phyloP scores from a whole-genome alignment of 2,888 invertebrate genomes.

The Pimpla rufipes region DNA sequence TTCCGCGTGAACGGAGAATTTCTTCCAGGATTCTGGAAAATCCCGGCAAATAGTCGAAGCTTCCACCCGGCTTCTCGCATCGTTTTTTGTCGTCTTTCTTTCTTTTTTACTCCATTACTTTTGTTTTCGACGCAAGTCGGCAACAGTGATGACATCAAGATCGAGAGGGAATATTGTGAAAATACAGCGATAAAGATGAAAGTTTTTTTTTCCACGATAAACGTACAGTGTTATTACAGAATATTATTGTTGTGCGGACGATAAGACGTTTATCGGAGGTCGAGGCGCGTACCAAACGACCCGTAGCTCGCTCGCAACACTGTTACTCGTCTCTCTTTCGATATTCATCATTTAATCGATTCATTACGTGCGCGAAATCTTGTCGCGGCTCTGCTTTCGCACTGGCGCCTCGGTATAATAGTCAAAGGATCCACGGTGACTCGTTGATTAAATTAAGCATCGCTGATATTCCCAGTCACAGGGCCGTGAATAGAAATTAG shows the following conservation, averaged over 20 bases:
- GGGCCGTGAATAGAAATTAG: not conserved
- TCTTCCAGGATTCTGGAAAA: not conserved
- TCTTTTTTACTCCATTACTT: not conserved
- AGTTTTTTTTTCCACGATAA: constrained; percentile 15
- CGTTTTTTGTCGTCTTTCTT: not conserved
- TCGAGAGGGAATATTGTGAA: not conserved
- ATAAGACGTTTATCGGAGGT: constrained; percentile 59
- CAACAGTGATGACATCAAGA: not conserved
- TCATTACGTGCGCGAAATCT: constrained; percentile 10
- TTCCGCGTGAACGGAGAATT: constrained; percentile 6
- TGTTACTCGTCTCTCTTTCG: constrained; percentile 10
- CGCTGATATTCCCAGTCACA: not conserved
- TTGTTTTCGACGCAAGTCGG: not conserved
- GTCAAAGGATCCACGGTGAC: constrained; percentile 24
- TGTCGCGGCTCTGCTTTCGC: not conserved
- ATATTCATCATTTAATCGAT: constrained; percentile 26
- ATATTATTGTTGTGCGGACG: constrained; percentile 42
- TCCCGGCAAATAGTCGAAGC: not conserved
- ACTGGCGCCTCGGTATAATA: constrained; percentile 15
- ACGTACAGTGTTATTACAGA: constrained; percentile 23
- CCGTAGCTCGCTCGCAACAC: constrained; percentile 20
- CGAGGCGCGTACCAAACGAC: constrained; percentile 31
- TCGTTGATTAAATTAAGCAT: constrained; percentile 33
- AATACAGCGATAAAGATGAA: constrained; percentile 14
- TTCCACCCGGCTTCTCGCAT: not conserved